These are phyloP conservation scores for Drosophila paramelanica DNA, from an alignment of 2,888 invertebrate species.

Conservation along the genomic window DNA sequence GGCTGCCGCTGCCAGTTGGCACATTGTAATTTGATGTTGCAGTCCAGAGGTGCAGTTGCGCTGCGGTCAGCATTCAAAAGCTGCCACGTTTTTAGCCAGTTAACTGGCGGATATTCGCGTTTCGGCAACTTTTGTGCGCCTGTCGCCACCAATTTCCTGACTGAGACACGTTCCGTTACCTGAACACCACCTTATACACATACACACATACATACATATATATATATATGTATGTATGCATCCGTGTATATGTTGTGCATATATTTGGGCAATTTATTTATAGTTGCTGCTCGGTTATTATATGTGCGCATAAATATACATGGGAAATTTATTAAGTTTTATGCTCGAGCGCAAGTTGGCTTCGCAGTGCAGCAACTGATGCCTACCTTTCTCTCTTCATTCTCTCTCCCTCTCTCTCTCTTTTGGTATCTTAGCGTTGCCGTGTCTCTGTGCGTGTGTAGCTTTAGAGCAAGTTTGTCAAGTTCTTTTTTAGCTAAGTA, in stretches of 20 bases:
- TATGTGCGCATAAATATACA: conserved; percentile 73
- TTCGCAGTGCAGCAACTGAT: conserved; percentile 38
- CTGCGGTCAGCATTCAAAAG: conserved; percentile 45
- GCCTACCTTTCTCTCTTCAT: background rate
- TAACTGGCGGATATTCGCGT: conserved; percentile 30
- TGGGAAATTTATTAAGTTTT: conserved; percentile 71
- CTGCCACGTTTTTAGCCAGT: conserved; percentile 35
- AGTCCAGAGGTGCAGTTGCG: conserved; percentile 50
- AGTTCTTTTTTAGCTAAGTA: conserved; percentile 41
- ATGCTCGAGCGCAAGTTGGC: conserved; percentile 61
- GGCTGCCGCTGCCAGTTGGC: conserved; percentile 7
- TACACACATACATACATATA: background rate
- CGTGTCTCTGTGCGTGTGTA: conserved; percentile 20
- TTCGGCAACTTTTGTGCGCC: conserved; percentile 25
- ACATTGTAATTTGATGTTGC: conserved; percentile 72
- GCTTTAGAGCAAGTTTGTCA: conserved; percentile 65
- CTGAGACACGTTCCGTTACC: conserved; percentile 9
- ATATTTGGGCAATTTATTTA: conserved; percentile 54
- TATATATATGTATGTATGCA: background rate
- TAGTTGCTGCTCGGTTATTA: conserved; percentile 56
- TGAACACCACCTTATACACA: background rate
- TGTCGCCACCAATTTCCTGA: conserved; percentile 64
- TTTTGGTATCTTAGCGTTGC: background rate
- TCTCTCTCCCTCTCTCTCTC: background rate
- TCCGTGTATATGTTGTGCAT: conserved; percentile 13